Evolutionary conservation across 2,113 vertebrate genomes (phyloP).

Genomic region (Psilopsiagon aymara): DNA sequence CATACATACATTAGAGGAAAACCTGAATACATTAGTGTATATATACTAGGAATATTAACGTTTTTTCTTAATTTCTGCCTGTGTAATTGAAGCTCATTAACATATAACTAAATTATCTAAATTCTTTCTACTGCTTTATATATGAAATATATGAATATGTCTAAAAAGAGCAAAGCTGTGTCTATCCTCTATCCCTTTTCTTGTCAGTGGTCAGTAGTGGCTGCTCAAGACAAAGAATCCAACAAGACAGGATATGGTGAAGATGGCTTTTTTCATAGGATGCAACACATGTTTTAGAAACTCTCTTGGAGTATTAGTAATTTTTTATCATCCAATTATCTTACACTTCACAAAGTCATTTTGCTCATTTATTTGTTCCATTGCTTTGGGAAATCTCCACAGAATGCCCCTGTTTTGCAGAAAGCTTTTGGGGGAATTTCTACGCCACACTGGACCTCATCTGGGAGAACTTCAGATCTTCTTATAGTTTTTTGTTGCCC

Average conservation of each 20-base stretch:
- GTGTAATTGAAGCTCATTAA: neutral
- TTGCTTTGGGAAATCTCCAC: neutral
- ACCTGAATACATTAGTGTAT: neutral
- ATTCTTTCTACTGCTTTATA: neutral
- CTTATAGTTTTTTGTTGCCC: neutral
- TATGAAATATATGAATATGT: neutral
- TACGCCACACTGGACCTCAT: neutral
- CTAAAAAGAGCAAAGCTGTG: neutral
- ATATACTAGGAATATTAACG: neutral
- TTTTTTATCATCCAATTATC: neutral
- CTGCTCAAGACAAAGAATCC: neutral
- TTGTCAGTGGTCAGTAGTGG: neutral
- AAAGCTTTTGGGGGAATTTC: neutral
- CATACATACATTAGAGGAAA: neutral
- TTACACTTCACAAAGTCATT: neutral
- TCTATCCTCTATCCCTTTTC: neutral
- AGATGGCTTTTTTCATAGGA: neutral
- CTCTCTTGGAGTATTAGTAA: neutral
- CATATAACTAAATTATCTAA: neutral
- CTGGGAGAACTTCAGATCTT: neutral
- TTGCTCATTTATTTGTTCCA: conserved; percentile 7
- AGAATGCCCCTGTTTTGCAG: neutral
- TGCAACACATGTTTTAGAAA: neutral
- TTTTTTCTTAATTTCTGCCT: neutral
- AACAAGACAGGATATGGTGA: neutral